Percentiles rank a stretch among this genome's conserved stretches.
Evolutionary conservation across 2,797 vertebrate genomes (phyloP).

Genomic region (Lepilemur ruficaudatus): DNA sequence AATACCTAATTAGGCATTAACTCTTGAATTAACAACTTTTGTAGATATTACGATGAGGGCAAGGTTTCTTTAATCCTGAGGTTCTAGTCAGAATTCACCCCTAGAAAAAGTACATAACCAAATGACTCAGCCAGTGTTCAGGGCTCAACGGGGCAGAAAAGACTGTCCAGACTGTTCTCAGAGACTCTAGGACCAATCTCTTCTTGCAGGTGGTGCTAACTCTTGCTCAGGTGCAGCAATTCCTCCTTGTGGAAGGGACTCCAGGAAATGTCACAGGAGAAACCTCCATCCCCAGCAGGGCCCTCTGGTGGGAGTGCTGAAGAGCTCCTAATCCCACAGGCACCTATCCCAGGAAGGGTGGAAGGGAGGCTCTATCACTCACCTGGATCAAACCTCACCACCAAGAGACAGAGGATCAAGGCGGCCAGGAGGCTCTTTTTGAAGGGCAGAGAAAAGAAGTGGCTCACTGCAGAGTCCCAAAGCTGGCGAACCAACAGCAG

Average conservation of each 20-base stretch:
- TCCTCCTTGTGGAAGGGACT: not conserved
- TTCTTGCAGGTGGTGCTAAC: not conserved
- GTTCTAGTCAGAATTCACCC: not conserved
- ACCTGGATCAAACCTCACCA: constrained; percentile 95
- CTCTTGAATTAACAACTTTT: not conserved
- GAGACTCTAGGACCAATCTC: not conserved
- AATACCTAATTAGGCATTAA: not conserved
- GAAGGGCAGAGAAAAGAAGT: constrained; percentile 84
- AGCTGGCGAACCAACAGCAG: constrained; percentile 85
- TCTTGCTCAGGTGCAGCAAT: not conserved
- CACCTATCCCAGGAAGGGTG: not conserved
- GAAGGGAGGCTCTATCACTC: not conserved
- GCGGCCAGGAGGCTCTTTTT: constrained; percentile 87
- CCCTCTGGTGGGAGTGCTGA: not conserved
- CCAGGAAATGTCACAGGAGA: not conserved
- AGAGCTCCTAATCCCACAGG: not conserved
- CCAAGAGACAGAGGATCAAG: constrained; percentile 91
- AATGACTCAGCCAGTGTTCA: not conserved
- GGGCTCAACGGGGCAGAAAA: not conserved
- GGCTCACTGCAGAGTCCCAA: constrained; percentile 78
- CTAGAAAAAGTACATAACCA: not conserved
- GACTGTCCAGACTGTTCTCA: not conserved
- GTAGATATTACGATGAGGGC: not conserved
- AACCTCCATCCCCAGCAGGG: not conserved
- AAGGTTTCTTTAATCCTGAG: not conserved